Base-by-base conservation (phyloP, 2,113 vertebrate genomes). In the Megaleporinus macrocephalus region DNA sequence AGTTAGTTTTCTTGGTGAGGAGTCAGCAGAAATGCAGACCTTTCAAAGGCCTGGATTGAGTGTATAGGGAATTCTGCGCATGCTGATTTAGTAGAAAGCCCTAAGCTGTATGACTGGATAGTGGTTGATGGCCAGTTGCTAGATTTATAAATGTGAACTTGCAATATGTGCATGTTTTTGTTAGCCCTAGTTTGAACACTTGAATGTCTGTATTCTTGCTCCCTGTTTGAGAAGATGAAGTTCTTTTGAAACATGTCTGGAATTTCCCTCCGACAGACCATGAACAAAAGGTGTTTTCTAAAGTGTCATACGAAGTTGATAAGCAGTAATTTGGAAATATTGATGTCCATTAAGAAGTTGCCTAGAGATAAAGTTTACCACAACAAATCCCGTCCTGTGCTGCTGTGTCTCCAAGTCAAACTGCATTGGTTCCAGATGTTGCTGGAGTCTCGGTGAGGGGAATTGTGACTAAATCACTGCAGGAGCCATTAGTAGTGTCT, bases 401-500 rank as follows among this genome's bases (percentile, higher is more conserved):
- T 44, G n/a, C 62, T 55, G 1, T 1, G 15, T 24, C 36, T 12
- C 22, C 20, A 24, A 30, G 26, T n/a, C 51, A 55, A 26, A 33
- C 61, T 51, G 75, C 44, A 24, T 20, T 53, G 49, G n/a, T 18
- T 24, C 29, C 76, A 57, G 65, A 78, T 68, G 30, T 41, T 30
- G 13, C 15, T 41, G 49, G 22, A 26, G 22, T 11, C 33, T n/a
- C 29, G 14, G 24, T 33, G 27, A 0, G 29, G 15, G 55, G 2
- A 24, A 16, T 75, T 44, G 13, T 14, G 55, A 76, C 15, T 29
- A 30, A 36, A 36, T 22, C 62, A 26, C 20, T 24, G 63, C 33
- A 18, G 62, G 24, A 78, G 30, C 14, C 63, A 70, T 68, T 22
- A 18, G 22, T 70, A 41, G 4, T 44, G 41, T 44, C 20, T 20